Base-by-base conservation (phyloP, 2,797 vertebrate genomes). In the Columba guinea region DNA sequence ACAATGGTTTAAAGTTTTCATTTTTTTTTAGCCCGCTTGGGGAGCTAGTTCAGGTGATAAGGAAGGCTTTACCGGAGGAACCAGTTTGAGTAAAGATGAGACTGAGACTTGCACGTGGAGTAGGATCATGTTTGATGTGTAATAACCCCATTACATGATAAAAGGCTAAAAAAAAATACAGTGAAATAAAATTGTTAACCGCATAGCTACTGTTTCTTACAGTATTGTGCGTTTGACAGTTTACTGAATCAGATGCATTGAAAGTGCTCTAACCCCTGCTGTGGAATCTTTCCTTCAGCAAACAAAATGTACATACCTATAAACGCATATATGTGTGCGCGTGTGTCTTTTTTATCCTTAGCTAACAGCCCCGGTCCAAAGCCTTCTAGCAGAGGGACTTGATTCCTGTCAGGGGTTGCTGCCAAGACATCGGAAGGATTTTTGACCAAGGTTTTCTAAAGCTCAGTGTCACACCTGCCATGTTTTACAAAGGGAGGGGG, bases 381-480 rank as follows among this genome's bases (percentile, higher is more conserved):
- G 98, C 98, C 98, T 97, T 98, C 98, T 98, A 98, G 95, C 97
- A 97, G 97, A 97, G 98, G 97, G 97, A 97, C 98, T 97, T 97
- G 98, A 98, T 97, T 98, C 98, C 98, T 98, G 97, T 98, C 98
- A 98, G 98, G 98, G 98, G 98, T 99, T 98, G 97, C 99, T 98
- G 98, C 98, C 98, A 98, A 97, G 97, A 98, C 98, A 98, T 98
- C 97, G 99, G 99, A 99, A 99, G 99, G 99, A 99, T 99, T 99
- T 99, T 99, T 99, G 99, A 99, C 99, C 99, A 99, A 99, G 99
- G 98, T 99, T 99, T 98, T 98, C 98, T 98, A 98, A 99, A 99
- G 99, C 99, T 99, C 98, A 98, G 98, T 99, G 99, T 99, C 99
- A 99, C 99, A 99, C 99, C 98, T 99, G 99, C 99, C 99, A 98